These are phyloP conservation scores for Thalpophila matura DNA, from an alignment of 2,888 invertebrate species.

Conservation along the genomic window DNA sequence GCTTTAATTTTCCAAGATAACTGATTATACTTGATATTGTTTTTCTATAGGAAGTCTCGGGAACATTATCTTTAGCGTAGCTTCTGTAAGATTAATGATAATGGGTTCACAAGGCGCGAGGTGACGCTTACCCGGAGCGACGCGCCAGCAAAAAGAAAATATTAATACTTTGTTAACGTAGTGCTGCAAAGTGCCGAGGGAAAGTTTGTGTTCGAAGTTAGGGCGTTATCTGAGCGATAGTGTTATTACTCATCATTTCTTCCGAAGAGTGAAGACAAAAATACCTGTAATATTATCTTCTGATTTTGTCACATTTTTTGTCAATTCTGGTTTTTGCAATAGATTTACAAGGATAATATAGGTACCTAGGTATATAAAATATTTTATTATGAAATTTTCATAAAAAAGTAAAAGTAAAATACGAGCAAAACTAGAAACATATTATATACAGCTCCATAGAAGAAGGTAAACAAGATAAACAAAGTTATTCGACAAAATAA, in stretches of 20 bases:
- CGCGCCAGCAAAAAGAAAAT: constrained; percentile 74
- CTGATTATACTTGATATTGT: constrained; percentile 76
- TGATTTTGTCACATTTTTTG: no score
- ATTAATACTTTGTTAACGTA: constrained; percentile 75
- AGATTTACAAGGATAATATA: no score
- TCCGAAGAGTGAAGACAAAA: not conserved
- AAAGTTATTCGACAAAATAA: no score
- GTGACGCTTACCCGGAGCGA: constrained; percentile 74
- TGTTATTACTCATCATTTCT: constrained; percentile 4
- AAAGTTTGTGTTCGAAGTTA: constrained; percentile 57
- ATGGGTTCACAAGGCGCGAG: constrained; percentile 81
- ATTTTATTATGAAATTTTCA: no score
- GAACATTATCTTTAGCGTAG: constrained; percentile 83
- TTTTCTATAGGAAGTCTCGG: constrained; percentile 79
- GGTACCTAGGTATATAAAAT: no score
- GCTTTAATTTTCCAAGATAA: constrained; percentile 71
- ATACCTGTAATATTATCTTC: no score
- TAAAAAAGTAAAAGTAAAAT: no score
- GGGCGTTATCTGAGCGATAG: constrained; percentile 31
- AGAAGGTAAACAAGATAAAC: no score
- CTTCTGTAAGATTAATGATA: constrained; percentile 85
- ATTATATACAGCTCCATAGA: no score
- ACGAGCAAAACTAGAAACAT: no score
- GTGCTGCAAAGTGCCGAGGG: constrained; percentile 61
- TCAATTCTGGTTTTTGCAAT: no score